Percentiles rank a stretch among this genome's conserved stretches.
These are phyloP conservation scores for Silurus lanzhouensis DNA, from an alignment of 2,797 vertebrate species.

Conservation along the genomic window DNA sequence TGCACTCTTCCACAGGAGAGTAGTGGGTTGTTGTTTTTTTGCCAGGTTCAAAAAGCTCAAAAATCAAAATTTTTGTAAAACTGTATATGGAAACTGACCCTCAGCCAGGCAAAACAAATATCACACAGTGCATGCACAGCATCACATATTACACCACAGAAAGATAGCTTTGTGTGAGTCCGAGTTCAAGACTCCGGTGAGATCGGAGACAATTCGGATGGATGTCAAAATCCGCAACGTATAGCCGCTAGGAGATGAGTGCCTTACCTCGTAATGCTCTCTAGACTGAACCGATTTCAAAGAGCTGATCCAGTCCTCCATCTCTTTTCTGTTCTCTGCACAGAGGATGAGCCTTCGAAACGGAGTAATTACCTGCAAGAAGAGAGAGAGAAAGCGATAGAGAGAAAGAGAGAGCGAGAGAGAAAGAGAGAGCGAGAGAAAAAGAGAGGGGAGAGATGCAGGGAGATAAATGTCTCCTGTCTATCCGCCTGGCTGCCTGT, in stretches of 20 bases:
- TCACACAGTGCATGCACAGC: slow-evolving; percentile 13
- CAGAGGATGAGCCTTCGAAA: slow-evolving; percentile 88
- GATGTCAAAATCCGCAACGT: slow-evolving; percentile 5
- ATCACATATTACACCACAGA: not conserved
- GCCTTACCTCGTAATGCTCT: slow-evolving; percentile 95
- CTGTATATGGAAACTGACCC: not conserved
- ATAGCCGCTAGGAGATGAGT: not conserved
- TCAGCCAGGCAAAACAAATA: slow-evolving; percentile 2
- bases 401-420: slow-evolving; percentile 45
- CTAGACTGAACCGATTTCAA: slow-evolving; percentile 91
- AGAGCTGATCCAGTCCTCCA: slow-evolving; percentile 92
- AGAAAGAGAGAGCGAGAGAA: slow-evolving; percentile 10
- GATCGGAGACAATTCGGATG: not conserved
- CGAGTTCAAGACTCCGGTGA: slow-evolving; percentile 14
- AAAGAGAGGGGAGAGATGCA: slow-evolving; percentile 35
- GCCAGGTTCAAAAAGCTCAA: not conserved
- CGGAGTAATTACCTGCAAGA: slow-evolving; percentile 85
- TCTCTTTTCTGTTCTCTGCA: slow-evolving; percentile 89
- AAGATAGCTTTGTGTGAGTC: not conserved
- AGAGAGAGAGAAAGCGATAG: slow-evolving; percentile 39
- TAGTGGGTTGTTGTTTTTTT: not conserved
- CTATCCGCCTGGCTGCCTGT: slow-evolving; percentile 58
- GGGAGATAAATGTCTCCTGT: slow-evolving; percentile 51
- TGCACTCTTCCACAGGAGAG: not conserved
- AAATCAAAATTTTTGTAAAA: not conserved